Evolutionary conservation across 1,140 invertebrate genomes (phyloP), one percentile per base, ranked within the genome.

Genomic region (Drosophila azteca): DNA sequence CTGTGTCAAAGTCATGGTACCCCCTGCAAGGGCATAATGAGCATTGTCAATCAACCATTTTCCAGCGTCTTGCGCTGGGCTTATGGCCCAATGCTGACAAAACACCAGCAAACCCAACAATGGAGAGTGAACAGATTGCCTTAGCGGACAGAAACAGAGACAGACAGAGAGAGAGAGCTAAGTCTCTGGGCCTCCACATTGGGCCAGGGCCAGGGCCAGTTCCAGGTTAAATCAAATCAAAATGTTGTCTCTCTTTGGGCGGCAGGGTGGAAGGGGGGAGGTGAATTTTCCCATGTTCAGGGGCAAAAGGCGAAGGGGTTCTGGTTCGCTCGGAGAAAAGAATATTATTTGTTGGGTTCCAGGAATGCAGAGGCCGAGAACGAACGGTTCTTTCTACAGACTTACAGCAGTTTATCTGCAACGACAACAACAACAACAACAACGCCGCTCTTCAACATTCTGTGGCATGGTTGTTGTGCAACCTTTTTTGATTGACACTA

Each of bases 401-500:
- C 57, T 57, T 58, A 59, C 53, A 22, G 68, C 62, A 39, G 63
- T 52, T 66, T 71, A 72, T 63, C 69, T 55, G 20, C 52, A 41
- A 44, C 31, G 41, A 55, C 41, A 29, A 57, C n/a, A 43, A 41
- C 35, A 41, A 41, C 52, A 31, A 9, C 7, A 31, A 8, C 29
- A 31, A 3, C 57, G 24, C 46, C 20, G 29, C 39, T 24, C 68
- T 61, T 48, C 49, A 5, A 20, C 20, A 54, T 52, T 29, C 35
- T 53, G 60, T 52, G 68, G 51, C 17, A 60, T 31, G 68, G 70
- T 51, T 67, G 69, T 82, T 82, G 79, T 78, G 78, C 65, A 87
- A 87, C 65, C 78, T 78, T 87, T 65, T 71, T 78, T 85, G 81
- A 85, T 85, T 85, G 81, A 85, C 82, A 85, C 61, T 13, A 13